Base-by-base conservation (phyloP, 2,797 vertebrate genomes). In the Antrozous pallidus region DNA sequence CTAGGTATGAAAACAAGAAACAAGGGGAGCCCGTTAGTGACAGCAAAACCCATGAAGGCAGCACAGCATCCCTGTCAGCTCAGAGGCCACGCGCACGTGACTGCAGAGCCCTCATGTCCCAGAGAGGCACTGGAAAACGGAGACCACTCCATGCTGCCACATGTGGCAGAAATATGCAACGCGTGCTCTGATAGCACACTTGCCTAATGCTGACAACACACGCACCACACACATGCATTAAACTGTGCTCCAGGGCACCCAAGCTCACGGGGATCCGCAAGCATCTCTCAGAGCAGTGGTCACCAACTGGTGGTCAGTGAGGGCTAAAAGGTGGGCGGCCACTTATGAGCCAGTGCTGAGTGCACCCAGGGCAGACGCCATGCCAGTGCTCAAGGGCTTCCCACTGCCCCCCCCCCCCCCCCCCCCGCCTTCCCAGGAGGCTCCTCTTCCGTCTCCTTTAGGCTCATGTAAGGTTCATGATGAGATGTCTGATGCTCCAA, bases 1-100 rank as follows among this genome's bases (percentile, higher is more conserved):
- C 99, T 99, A 36, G 88, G 61, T 94, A 97, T 51, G 92, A 81
- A 26, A 83, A 51, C 8, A 17, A 96, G 31, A 14, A 0, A 18
- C 6, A 28, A 61, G 5, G 22, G 58, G 49, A 24, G 77, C 94
- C 75, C 3, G 0, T 92, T 65, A 93, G 14, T 8, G 31, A 74
- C 54, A 22, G 24, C 17, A 12, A 40, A 54, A 3, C 24, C 33
- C 17, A 22, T 0, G 1, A 31, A 18, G 33, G 18, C 36, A 9
- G 69, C 24, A 7, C 69, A 26, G 69, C 28, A 18, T n/a, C 61
- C 67, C 67, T 38, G 36, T n/a, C 20, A 17, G 33, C 69, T 40
- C 69, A 26, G 69, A 14, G 69, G 69, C 69, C 69, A 38, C 1
- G 9, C 1, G 20, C 31, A 5, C 2, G 12, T 2, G 61, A 10